Percentiles rank a stretch among this genome's conserved stretches.
These are phyloP conservation scores for Schizopygopsis malacanthus DNA, from an alignment of 2,797 vertebrate genomes.

Conservation along the genomic window DNA sequence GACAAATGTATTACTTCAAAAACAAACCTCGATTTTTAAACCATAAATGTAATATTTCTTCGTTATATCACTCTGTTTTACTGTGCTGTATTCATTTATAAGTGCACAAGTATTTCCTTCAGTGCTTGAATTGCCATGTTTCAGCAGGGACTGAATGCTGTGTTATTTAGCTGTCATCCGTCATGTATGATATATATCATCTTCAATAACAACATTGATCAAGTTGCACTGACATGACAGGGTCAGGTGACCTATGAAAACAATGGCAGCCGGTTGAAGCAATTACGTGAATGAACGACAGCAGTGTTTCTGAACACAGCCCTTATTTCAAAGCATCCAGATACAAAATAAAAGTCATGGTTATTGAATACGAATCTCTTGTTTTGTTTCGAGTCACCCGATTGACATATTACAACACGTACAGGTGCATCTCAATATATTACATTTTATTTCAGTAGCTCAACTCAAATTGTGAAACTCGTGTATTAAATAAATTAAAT, in stretches of 20 bases:
- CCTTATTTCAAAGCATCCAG: too few species aligned
- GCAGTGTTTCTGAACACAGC: neutral
- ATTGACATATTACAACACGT: neutral
- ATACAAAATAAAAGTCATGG: neutral
- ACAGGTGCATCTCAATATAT: too few species aligned
- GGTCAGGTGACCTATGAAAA: neutral
- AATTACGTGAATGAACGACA: neutral
- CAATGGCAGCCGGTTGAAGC: neutral
- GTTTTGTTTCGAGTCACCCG: neutral
- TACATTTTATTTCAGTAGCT: too few species aligned
- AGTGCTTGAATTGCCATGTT: neutral
- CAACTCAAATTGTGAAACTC: too few species aligned
- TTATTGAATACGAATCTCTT: neutral
- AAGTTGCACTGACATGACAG: neutral
- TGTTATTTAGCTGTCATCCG: neutral
- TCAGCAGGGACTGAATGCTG: neutral
- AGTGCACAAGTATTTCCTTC: neutral
- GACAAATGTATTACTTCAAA: too few species aligned
- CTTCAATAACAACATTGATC: conserved; percentile 8
- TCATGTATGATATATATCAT: neutral
- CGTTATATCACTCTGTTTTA: neutral
- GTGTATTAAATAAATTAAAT: too few species aligned
- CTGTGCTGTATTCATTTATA: neutral
- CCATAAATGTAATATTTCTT: too few species aligned
- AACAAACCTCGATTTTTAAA: too few species aligned